Evolutionary conservation across 2,888 invertebrate genomes (phyloP).

Genomic region (Keiferia lycopersicella): DNA sequence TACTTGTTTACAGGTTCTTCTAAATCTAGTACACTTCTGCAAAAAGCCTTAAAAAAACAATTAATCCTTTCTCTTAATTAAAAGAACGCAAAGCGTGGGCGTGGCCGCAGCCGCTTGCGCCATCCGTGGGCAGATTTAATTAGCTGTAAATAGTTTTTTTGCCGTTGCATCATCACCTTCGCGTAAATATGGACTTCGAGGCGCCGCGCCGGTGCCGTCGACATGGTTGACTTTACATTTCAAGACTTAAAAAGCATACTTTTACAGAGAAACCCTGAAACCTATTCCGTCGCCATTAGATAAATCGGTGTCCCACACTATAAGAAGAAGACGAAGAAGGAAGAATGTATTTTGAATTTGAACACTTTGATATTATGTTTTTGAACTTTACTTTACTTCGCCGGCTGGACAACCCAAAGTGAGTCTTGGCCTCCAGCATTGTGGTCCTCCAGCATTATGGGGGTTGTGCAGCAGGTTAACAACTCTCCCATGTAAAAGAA

Average conservation of each 20-base stretch:
- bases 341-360: no score
- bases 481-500: not conserved
- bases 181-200: constrained; percentile 27
- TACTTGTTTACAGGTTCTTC: no score
- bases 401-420: no score
- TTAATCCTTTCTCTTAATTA: constrained; percentile 65
- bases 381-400: no score
- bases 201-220: constrained; percentile 36
- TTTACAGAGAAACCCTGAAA: no score
- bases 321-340: no score
- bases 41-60: constrained; percentile 31
- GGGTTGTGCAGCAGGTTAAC: constrained; percentile 8
- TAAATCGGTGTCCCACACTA: no score
- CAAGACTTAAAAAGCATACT: not conserved
- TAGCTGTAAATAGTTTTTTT: constrained; percentile 72
- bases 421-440: no score
- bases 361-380: no score
- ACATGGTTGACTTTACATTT: constrained; percentile 1
- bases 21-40: not conserved
- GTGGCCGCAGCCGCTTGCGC: constrained; percentile 59
- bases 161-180: constrained; percentile 59
- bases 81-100: constrained; percentile 60
- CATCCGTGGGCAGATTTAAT: constrained; percentile 78
- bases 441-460: constrained; percentile 6
- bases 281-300: no score